Conservation (phyloP, 1,140 invertebrate genomes). For the Neotoxoptera formosana region DNA sequence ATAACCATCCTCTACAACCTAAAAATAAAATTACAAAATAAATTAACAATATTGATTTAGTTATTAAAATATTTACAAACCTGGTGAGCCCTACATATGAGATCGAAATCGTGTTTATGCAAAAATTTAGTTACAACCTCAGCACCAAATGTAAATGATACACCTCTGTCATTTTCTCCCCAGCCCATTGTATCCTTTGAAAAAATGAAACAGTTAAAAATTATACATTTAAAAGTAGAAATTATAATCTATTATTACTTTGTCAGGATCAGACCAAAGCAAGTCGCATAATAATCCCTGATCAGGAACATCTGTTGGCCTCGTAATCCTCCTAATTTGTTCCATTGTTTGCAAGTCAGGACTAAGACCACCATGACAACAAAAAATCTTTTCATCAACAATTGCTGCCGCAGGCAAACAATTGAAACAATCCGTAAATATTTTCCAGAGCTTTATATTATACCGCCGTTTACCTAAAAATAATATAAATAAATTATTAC, state of each 20-base stretch:
- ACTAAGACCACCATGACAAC: slow-evolving; percentile 71
- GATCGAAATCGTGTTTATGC: slow-evolving; percentile 80
- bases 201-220: slow-evolving; percentile 40
- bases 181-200: slow-evolving; percentile 72
- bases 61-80: slow-evolving; percentile 65
- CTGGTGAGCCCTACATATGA: slow-evolving; percentile 85
- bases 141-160: slow-evolving; percentile 80
- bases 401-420: slow-evolving; percentile 85
- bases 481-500: not conserved
- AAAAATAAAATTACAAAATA: slow-evolving; percentile 61
- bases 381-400: slow-evolving; percentile 72
- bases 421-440: slow-evolving; percentile 98
- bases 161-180: slow-evolving; percentile 80
- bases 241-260: slow-evolving; percentile 62
- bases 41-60: not conserved
- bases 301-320: slow-evolving; percentile 75
- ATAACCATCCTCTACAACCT: slow-evolving; percentile 84
- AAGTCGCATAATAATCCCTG: slow-evolving; percentile 78
- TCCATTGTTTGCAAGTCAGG: slow-evolving; percentile 71
- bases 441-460: slow-evolving; percentile 98
- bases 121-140: slow-evolving; percentile 80
- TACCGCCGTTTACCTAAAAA: slow-evolving; percentile 81
- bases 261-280: slow-evolving; percentile 85
- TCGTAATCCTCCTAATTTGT: slow-evolving; percentile 73
- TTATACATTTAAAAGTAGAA: not conserved